These are phyloP conservation scores for Tinea trinotella DNA, from an alignment of 2,888 invertebrate genomes.

Conservation along the genomic window DNA sequence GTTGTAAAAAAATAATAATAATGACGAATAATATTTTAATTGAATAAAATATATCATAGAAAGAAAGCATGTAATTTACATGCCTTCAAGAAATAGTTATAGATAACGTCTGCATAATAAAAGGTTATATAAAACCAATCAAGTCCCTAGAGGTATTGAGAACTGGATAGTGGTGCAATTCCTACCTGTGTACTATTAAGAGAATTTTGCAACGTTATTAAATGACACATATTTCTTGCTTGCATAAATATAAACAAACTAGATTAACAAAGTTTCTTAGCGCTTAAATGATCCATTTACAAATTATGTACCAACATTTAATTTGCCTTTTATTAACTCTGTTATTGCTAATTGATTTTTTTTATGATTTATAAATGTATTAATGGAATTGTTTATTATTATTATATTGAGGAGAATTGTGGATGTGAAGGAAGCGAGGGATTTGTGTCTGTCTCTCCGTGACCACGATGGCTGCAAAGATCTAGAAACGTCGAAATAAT, in stretches of 20 bases:
- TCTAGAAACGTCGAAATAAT: too few species aligned
- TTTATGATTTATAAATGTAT: too few species aligned
- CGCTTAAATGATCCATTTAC: slow-evolving; percentile 7
- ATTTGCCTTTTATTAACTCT: neutral
- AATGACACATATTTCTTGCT: slow-evolving; percentile 17
- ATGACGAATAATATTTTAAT: too few species aligned
- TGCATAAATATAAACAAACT: neutral
- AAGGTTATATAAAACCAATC: slow-evolving; percentile 17
- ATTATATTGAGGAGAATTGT: too few species aligned
- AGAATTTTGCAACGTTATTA: slow-evolving; percentile 11
- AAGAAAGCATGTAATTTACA: slow-evolving; percentile 13
- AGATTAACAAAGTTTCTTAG: slow-evolving; percentile 12
- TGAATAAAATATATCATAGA: neutral
- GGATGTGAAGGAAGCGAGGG: too few species aligned
- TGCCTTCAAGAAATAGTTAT: slow-evolving; percentile 3
- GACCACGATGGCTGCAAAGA: too few species aligned
- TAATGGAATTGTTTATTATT: too few species aligned
- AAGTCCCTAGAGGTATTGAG: slow-evolving; percentile 8
- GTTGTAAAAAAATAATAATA: too few species aligned
- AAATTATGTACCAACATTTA: neutral
- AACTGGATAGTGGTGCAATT: slow-evolving; percentile 15
- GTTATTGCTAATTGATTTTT: neutral
- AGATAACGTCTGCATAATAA: slow-evolving; percentile 9
- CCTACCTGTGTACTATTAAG: slow-evolving; percentile 7
- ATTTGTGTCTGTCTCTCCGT: too few species aligned